Base-by-base conservation (phyloP, 2,888 invertebrate genomes). In the Amphimallon solstitiale region DNA sequence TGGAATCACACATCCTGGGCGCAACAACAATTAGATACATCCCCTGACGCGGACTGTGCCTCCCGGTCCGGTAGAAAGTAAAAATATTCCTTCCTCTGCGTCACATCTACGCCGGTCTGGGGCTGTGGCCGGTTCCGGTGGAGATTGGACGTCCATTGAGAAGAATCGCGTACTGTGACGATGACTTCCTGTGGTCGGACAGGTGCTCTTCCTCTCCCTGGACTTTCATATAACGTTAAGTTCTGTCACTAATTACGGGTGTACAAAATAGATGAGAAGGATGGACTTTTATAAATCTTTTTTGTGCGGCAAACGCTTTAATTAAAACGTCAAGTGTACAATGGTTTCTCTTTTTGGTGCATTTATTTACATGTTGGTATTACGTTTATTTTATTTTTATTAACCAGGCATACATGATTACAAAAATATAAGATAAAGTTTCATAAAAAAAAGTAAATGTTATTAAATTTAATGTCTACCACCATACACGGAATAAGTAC, bases 101-200 rank as follows among this genome's bases (percentile, higher is more conserved):
- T 72, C 76, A 74, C 29, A 29, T 29, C 29, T 29, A 29, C 75
- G 78, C 77, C 77, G 76, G 77, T 76, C 68, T 75, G 76, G 77
- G 77, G 77, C 74, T 70, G 29, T 29, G 76, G 75, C 73, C 77
- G 76, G 78, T 79, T 79, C 79, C 79, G 78, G 79, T 78, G 77
- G 78, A 78, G 79, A 78, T 78, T 77, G 76, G 78, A 74, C 77
- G 72, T 75, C 78, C 79, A 79, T 79, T 79, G 77, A 80, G 79
- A 78, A 76, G 77, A 76, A 73, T 75, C 79, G 79, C 73, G 74
- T 74, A 78, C 75, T 79, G 79, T 80, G 78, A 80, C 79, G 79
- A 74, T 70, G n/a, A 71, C 73, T 79, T 80, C 79, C 80, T 76
- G 72, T 52, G 59, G 51, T 60, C 37, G 74, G 77, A 76, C 77